Evolutionary conservation across 2,797 vertebrate species (phyloP).

Genomic region (Microhierax caerulescens): DNA sequence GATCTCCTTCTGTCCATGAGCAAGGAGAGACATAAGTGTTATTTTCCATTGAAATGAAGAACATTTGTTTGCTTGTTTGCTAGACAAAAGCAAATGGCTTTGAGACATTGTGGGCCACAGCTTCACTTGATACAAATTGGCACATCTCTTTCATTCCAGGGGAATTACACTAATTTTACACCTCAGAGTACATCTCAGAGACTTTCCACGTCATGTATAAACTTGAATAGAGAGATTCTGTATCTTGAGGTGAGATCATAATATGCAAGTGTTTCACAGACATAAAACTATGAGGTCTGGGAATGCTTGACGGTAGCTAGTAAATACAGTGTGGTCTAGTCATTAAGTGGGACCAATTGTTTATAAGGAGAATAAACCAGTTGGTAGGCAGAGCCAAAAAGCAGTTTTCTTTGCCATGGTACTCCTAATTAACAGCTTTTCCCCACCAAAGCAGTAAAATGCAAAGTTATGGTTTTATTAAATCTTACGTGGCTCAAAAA

Average conservation of each 20-base stretch:
- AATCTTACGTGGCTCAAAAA: background rate
- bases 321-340: background rate
- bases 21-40: background rate
- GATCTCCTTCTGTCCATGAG: constrained; percentile 22
- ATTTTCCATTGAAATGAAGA: constrained; percentile 29
- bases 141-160: constrained; percentile 15
- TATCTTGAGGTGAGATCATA: constrained; percentile 39
- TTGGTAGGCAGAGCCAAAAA: constrained; percentile 25
- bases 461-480: background rate
- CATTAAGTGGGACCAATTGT: constrained; percentile 28
- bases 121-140: constrained; percentile 2
- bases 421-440: constrained; percentile 24
- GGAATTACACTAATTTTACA: constrained; percentile 47
- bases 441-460: constrained; percentile 3
- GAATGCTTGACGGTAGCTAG: background rate
- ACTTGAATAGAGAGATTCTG: constrained; percentile 54
- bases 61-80: constrained; percentile 9
- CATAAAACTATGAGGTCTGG: constrained; percentile 30
- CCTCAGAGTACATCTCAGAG: background rate
- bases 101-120: background rate
- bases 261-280: constrained; percentile 34
- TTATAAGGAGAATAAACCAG: constrained; percentile 31
- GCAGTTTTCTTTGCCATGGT: background rate
- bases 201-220: constrained; percentile 49
- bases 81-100: constrained; percentile 45